Evolutionary conservation across 2,888 invertebrate genomes (phyloP).

Genomic region (Idaea straminata): DNA sequence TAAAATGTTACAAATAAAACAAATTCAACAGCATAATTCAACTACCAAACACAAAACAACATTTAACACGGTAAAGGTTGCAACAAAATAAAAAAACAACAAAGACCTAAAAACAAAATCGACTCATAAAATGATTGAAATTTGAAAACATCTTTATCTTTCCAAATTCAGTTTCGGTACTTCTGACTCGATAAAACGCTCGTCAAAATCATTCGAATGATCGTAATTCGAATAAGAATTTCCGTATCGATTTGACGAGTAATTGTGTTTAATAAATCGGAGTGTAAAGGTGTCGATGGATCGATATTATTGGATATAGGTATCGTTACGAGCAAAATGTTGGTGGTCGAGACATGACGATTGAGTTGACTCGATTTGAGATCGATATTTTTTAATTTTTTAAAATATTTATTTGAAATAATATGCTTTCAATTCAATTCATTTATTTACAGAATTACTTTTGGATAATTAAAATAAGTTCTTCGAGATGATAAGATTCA

Average conservation of each 20-base stretch:
- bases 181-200: constrained; percentile 28
- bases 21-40: background rate
- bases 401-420: background rate
- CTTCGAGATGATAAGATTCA: too few species aligned
- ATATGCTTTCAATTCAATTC: background rate
- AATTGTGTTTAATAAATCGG: constrained; percentile 65
- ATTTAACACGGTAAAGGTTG: background rate
- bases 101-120: background rate
- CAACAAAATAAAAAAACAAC: background rate
- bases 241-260: constrained; percentile 54
- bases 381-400: background rate
- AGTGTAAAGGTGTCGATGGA: constrained; percentile 65
- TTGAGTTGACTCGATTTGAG: background rate
- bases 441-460: too few species aligned
- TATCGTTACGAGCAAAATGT: constrained; percentile 63
- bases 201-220: constrained; percentile 31
- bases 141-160: background rate
- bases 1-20: background rate
- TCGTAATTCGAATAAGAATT: constrained; percentile 31
- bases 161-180: background rate
- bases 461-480: too few species aligned
- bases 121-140: constrained; percentile 3
- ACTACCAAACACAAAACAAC: background rate
- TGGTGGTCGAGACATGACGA: constrained; percentile 52
- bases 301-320: constrained; percentile 43